These are phyloP conservation scores for Scelioninae gen. 1 DNA, from an alignment of 2,888 invertebrate genomes.

Conservation along the genomic window DNA sequence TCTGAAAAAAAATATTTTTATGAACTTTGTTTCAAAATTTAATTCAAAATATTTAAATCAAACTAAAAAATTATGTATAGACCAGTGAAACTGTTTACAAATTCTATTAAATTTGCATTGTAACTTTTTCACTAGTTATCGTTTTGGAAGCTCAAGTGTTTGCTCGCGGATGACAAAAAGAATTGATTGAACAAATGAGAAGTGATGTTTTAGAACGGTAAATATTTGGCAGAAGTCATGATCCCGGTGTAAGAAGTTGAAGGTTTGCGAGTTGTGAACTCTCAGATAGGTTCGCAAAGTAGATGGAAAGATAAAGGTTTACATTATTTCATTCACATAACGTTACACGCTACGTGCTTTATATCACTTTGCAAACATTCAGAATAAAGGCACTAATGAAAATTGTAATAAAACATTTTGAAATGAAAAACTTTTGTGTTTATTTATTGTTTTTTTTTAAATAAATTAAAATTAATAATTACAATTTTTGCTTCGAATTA, in stretches of 20 bases:
- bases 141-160: conserved; percentile 30
- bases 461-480: too few species aligned
- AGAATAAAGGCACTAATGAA: too few species aligned
- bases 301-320: conserved; percentile 27
- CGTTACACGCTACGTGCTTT: background rate
- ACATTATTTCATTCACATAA: conserved; percentile 8
- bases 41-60: too few species aligned
- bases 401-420: background rate
- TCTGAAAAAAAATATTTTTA: too few species aligned
- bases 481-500: too few species aligned
- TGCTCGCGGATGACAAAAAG: conserved; percentile 44
- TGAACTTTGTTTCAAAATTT: too few species aligned
- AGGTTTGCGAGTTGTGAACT: conserved; percentile 22
- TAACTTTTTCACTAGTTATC: conserved; percentile 12
- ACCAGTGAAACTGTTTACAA: background rate
- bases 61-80: background rate
- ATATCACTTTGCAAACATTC: too few species aligned
- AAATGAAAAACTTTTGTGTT: too few species aligned
- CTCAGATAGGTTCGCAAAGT: conserved; percentile 31
- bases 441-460: too few species aligned
- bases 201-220: conserved; percentile 50
- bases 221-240: conserved; percentile 55
- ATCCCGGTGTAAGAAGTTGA: conserved; percentile 36
- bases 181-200: conserved; percentile 56
- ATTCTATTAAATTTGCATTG: background rate